Conservation (phyloP, 2,797 vertebrate genomes). For the Cyclura pinguis region DNA sequence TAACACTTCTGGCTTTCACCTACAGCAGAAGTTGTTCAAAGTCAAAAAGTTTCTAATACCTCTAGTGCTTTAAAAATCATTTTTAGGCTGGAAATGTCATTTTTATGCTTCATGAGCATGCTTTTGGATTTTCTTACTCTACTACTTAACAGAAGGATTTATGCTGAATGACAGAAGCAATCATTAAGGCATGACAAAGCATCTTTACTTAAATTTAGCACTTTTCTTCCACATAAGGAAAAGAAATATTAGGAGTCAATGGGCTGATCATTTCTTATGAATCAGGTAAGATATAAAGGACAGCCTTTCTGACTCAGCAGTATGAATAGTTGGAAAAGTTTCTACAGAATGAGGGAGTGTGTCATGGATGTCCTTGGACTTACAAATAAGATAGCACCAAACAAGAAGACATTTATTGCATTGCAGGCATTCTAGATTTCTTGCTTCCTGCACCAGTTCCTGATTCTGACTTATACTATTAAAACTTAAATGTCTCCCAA, state of each 20-base stretch:
- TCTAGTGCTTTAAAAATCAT: constrained; percentile 39
- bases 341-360: constrained; percentile 30
- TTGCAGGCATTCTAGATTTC: not conserved
- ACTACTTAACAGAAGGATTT: constrained; percentile 58
- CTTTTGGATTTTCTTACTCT: constrained; percentile 44
- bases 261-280: constrained; percentile 60
- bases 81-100: constrained; percentile 54
- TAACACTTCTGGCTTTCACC: not conserved
- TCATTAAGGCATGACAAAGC: constrained; percentile 54
- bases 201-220: constrained; percentile 49
- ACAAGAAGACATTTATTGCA: not conserved
- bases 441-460: not conserved
- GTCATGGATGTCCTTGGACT: constrained; percentile 40
- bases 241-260: constrained; percentile 60
- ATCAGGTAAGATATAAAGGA: constrained; percentile 58
- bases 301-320: constrained; percentile 58
- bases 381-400: constrained; percentile 33
- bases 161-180: constrained; percentile 58
- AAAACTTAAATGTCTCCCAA: not conserved
- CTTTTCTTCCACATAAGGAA: constrained; percentile 55
- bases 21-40: not conserved
- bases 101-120: constrained; percentile 65
- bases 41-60: constrained; percentile 33
- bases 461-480: not conserved
- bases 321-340: constrained; percentile 41